Evolutionary conservation across 2,888 invertebrate genomes (phyloP).

Genomic region (Caenorhabditis zanzibari): DNA sequence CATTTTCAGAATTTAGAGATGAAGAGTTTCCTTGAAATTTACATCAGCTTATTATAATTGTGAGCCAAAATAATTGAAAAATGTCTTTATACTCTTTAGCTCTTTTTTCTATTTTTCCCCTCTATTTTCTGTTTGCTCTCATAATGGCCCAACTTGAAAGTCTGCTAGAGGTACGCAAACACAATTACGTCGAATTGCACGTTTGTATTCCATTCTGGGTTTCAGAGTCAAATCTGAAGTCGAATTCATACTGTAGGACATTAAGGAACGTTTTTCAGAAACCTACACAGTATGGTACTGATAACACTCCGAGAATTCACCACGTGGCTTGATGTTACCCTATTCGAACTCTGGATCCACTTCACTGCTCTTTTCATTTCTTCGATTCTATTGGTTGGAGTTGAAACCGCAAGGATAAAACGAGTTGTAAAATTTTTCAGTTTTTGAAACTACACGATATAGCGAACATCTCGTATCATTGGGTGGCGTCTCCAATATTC

Average conservation of each 20-base stretch:
- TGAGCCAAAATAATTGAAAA: not conserved
- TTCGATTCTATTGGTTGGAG: constrained; percentile 88
- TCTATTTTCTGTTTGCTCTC: constrained; percentile 1
- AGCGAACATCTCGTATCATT: constrained; percentile 89
- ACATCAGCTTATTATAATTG: too few relatives aligned
- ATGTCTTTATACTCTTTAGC: not conserved
- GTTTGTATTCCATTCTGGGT: not conserved
- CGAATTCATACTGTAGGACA: not conserved
- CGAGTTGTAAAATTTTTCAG: constrained; percentile 33
- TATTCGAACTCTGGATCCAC: constrained; percentile 96
- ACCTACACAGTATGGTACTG: constrained; percentile 84
- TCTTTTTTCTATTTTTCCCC: not conserved
- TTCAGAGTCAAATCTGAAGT: not conserved
- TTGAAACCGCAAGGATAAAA: not conserved
- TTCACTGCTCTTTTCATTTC: constrained; percentile 91
- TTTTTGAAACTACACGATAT: constrained; percentile 58
- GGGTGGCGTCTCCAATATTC: constrained; percentile 93
- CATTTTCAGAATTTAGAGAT: not conserved
- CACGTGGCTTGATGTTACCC: constrained; percentile 94
- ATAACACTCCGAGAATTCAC: constrained; percentile 93
- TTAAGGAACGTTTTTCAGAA: not conserved
- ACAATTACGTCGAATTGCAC: constrained; percentile 17
- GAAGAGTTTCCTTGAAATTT: not conserved
- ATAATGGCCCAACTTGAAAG: not conserved
- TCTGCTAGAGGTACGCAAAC: constrained; percentile 18